phyloP scores from a whole-genome alignment of 1,140 invertebrate genomes.

The Rhopalosiphum maidis region DNA sequence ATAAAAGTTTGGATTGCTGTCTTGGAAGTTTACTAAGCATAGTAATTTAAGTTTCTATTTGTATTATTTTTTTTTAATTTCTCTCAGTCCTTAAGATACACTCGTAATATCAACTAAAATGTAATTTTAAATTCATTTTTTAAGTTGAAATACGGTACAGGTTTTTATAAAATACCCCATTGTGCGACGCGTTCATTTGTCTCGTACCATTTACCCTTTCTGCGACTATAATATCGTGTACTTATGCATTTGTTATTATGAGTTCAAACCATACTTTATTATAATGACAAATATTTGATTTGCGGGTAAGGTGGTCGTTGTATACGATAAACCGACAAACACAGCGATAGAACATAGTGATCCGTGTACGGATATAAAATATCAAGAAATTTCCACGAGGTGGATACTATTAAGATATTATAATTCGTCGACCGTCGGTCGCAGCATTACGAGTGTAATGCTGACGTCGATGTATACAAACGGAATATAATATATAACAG shows the following conservation, averaged over 20 bases:
- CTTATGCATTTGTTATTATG: not conserved
- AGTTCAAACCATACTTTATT: not conserved
- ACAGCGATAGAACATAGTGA: not conserved
- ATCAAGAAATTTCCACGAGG: not conserved
- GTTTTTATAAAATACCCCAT: not conserved
- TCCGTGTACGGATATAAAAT: not conserved
- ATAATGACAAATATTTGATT: not conserved
- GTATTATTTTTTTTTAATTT: not conserved
- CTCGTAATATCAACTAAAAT: not conserved
- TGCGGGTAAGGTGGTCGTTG: no score
- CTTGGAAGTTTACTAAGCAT: not conserved
- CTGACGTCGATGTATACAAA: not conserved
- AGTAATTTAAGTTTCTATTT: not conserved
- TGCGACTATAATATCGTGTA: not conserved
- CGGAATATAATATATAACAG: not conserved
- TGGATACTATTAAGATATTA: not conserved
- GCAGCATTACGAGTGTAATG: not conserved
- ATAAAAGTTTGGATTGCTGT: conserved; percentile 16
- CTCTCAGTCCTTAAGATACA: not conserved
- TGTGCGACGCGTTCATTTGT: not conserved
- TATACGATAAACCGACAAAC: not conserved
- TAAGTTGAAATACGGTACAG: not conserved
- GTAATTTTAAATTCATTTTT: not conserved
- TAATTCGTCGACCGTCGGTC: not conserved
- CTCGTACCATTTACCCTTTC: not conserved